A percentile compares a stretch with the other conserved stretches of the same genome.
Evolutionary conservation across 1,140 invertebrate species (phyloP).

Genomic region (Brachionus rotundiformis): DNA sequence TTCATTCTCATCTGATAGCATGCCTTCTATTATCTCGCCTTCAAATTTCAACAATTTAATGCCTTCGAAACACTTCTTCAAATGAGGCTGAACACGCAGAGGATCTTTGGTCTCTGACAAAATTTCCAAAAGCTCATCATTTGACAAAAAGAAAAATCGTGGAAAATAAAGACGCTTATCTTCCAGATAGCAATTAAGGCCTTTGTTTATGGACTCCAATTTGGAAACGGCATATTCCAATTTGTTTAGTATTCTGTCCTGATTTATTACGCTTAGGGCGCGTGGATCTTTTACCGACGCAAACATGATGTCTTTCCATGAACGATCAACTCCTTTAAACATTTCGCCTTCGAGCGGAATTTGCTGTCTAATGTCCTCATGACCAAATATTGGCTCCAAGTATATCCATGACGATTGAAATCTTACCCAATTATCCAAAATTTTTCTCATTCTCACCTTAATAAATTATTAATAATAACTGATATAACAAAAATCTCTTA

Average conservation of each 20-base stretch:
- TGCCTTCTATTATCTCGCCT: constrained; percentile 78
- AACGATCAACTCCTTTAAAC: constrained; percentile 58
- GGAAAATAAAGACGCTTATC: constrained; percentile 65
- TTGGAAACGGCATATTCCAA: constrained; percentile 62
- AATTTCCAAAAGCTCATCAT: constrained; percentile 82
- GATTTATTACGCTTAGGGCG: constrained; percentile 63
- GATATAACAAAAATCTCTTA: no score
- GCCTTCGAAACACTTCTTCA: constrained; percentile 65
- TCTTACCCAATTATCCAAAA: constrained; percentile 64
- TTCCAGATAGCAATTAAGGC: constrained; percentile 63
- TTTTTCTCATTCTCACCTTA: constrained; percentile 65
- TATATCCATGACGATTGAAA: constrained; percentile 68
- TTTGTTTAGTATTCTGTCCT: constrained; percentile 65
- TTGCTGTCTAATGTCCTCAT: constrained; percentile 65
- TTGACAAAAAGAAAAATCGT: constrained; percentile 80
- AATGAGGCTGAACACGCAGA: constrained; percentile 83
- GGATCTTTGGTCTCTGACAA: constrained; percentile 94
- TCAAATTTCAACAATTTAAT: constrained; percentile 69
- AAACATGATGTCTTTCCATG: constrained; percentile 39
- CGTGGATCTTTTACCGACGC: constrained; percentile 51
- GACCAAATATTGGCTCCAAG: constrained; percentile 65
- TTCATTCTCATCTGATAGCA: constrained; percentile 80
- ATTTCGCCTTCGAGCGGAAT: constrained; percentile 65
- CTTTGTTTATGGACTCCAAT: constrained; percentile 57
- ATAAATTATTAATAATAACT: no score